Evolutionary conservation across 2,113 vertebrate species (phyloP).

Genomic region (Archocentrus centrarchus): DNA sequence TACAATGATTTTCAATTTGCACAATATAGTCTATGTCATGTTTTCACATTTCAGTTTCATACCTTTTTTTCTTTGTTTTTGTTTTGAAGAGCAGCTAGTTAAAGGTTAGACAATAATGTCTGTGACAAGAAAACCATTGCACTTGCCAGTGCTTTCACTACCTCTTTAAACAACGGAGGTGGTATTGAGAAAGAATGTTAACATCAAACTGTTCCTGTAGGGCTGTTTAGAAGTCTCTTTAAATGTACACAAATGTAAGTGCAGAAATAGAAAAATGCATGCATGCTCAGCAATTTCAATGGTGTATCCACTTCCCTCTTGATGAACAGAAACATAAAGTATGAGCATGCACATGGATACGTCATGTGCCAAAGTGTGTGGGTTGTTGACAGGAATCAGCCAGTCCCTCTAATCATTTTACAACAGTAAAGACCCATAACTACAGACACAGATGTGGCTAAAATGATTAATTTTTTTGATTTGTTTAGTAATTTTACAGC

Average conservation of each 20-base stretch:
- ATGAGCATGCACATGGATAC: background rate
- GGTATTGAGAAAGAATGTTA: conserved; percentile 27
- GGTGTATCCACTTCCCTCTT: background rate
- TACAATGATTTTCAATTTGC: background rate
- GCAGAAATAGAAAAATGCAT: background rate
- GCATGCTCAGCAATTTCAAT: background rate
- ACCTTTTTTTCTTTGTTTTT: background rate
- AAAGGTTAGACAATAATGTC: background rate
- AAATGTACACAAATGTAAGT: background rate
- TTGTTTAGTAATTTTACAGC: background rate
- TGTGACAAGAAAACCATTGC: background rate
- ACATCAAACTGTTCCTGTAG: background rate
- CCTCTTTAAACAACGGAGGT: background rate
- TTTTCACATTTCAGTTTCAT: background rate
- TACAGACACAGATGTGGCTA: background rate
- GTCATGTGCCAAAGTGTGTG: background rate
- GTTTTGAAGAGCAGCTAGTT: fast-evolving
- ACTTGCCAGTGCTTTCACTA: background rate
- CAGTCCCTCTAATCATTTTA: background rate
- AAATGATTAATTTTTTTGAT: fast-evolving
- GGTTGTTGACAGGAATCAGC: background rate
- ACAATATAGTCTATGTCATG: background rate
- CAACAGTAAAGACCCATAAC: fast-evolving
- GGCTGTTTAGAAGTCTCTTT: background rate
- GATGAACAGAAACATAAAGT: background rate